These are phyloP conservation scores for Chelon auratus DNA, from an alignment of 2,797 vertebrate species.

Conservation along the genomic window DNA sequence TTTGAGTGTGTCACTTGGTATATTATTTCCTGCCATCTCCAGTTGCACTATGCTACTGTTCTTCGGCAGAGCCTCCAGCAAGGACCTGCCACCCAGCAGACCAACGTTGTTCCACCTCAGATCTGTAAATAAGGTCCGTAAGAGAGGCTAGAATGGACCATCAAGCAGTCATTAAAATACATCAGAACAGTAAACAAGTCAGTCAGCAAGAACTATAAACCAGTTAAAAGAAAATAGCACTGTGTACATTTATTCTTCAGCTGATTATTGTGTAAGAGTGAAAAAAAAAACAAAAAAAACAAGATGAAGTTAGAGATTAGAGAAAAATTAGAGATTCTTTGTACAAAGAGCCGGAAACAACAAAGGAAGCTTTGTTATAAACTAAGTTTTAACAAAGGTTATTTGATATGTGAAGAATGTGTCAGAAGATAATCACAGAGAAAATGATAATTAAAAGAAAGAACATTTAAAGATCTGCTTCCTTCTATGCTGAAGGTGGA, in stretches of 20 bases:
- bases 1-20: conserved; percentile 90
- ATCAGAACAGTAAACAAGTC: background rate
- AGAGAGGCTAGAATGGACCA: background rate
- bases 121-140: conserved; percentile 79
- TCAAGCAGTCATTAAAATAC: background rate
- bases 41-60: conserved; percentile 89
- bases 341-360: background rate
- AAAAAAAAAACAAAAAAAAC: background rate
- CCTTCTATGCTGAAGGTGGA: no score
- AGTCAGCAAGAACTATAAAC: background rate
- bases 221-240: background rate
- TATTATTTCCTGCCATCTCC: conserved; percentile 93
- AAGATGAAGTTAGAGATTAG: no score
- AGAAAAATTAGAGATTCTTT: background rate
- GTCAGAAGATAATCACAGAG: no score
- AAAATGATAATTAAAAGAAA: no score
- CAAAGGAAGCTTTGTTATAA: background rate
- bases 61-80: conserved; percentile 88
- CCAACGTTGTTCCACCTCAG: conserved; percentile 96
- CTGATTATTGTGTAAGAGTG: background rate
- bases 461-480: no score
- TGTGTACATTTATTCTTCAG: background rate
- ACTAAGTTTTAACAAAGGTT: background rate
- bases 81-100: conserved; percentile 90
- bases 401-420: background rate